Base-by-base conservation (phyloP, 2,888 invertebrate species). In the Schizotus pectinicornis region DNA sequence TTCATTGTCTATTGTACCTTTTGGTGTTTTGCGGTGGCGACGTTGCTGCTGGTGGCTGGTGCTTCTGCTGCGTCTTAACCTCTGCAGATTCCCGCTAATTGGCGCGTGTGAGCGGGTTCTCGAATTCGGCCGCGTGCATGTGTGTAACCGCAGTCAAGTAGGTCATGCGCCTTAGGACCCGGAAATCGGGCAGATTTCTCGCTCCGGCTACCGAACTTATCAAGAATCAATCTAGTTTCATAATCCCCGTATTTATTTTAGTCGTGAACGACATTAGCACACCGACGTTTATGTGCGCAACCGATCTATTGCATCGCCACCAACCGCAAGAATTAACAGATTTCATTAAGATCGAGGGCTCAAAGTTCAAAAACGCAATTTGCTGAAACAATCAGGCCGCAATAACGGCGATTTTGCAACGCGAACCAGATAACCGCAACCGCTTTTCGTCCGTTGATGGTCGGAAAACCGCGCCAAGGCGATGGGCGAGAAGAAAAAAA, bases 131-230 rank as follows among this genome's bases (percentile, higher is more conserved):
- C 42, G 47, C 48, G n/a, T 31, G 13, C 12, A 30, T 55, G 36
- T 41, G 33, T 30, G 12, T 56, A 57, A 52, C 41, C 42, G 39
- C 33, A 12, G 56, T 49, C 14, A 63, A 58, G 61, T 63, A 35
- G 56, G 61, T 51, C 63, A 32, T n/a, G 39, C 46, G 61, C 59
- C 51, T 30, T 8, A 49, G 59, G 62, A 50, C 50, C 62, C 64
- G 62, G 64, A 65, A 65, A 61, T 52, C 48, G 39, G 52, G 36
- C 52, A 56, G 51, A 60, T 64, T 62, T 62, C 62, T 58, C 60
- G 48, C 32, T 43, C 12, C 14, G 14, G 55, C 55, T 59, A 59
- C 59, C 46, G 55, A 50, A 59, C 55, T 59, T 59, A 59, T 59
- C 55, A 22, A n/a, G 53, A 54, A 59, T 49, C 59, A 54, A 59